Evolutionary conservation across 2,113 vertebrate genomes (phyloP), one percentile per base, ranked within the genome.

Genomic region (Mastomys coucha): DNA sequence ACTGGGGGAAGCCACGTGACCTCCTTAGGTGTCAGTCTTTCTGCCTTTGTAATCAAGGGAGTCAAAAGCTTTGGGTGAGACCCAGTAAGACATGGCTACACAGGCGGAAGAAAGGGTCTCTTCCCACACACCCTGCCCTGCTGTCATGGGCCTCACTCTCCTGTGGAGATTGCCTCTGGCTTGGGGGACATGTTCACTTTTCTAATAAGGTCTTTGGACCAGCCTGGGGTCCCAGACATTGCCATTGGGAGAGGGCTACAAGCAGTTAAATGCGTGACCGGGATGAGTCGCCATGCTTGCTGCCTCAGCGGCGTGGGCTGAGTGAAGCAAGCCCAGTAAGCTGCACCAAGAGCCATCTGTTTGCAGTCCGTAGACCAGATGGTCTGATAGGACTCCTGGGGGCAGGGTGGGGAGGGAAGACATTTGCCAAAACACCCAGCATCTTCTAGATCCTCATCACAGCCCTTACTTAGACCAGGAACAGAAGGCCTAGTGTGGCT

Each of bases 281-380:
- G 45, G 60, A 45, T 1, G 0, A 86, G 73, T 82, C 31, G 1
- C 72, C 5, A 22, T 3, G 60, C 67, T 88, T 69, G 72, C 42
- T 4, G 69, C 75, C 80, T 90, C 2, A 45, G 60, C 80, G 2
- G 86, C 0, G 51, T 89, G 96, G 89, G 96, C 96, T 7, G 31
- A 53, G 39, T 9, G 26, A 67, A 89, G 60, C 88, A 10, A 56
- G 69, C 70, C 11, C 11, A 45, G 53, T 2, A 26, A 58, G 88
- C 51, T 17, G 70, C 51, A 17, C 89, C 67, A 11, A 36, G 39
- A 82, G 70, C 97, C 95, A 96, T 96, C 97, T 97, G 96, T 77
- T 78, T 58, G 70, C 88, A 93, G 91, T 85, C 89, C n/a, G 67
- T 10, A 72, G 93, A 60, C 89, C 95, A 97, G 97, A 96, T 97